Percentiles rank a stretch among this genome's conserved stretches.
phyloP scores from a whole-genome alignment of 1,140 invertebrate species.

The Cephus cinctus region DNA sequence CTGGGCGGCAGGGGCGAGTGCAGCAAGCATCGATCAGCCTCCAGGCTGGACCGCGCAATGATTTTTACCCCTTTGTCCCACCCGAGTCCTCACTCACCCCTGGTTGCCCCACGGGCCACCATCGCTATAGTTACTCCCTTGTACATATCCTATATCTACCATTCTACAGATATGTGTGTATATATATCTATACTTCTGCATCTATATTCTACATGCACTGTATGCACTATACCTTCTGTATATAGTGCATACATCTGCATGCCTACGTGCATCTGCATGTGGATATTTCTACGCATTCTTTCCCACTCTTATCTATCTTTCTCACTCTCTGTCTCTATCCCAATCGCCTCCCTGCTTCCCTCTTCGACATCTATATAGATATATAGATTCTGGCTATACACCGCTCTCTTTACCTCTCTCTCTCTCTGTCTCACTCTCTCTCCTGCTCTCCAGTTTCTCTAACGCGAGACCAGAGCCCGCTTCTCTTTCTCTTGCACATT shows the following conservation, averaged over 20 bases:
- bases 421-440: too few relatives aligned
- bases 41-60: slow-evolving; percentile 57
- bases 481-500: too few relatives aligned
- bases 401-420: slow-evolving; percentile 4
- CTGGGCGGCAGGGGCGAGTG: slow-evolving; percentile 28
- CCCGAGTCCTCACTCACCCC: too few relatives aligned
- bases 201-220: slow-evolving; percentile 1
- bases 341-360: background rate
- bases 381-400: too few relatives aligned
- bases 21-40: slow-evolving; percentile 57
- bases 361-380: slow-evolving; percentile 3
- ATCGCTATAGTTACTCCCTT: slow-evolving; percentile 2
- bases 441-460: too few relatives aligned
- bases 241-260: slow-evolving; percentile 1
- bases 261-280: slow-evolving; percentile 7
- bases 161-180: background rate
- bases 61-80: slow-evolving; percentile 58
- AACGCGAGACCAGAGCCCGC: too few relatives aligned
- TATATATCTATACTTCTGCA: too few relatives aligned
- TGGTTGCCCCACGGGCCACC: slow-evolving; percentile 45
- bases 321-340: slow-evolving; percentile 5
- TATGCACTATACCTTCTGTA: slow-evolving; percentile 22
- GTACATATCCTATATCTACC: slow-evolving; percentile 23
- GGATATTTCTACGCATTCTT: slow-evolving; percentile 5
- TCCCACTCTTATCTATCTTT: too few relatives aligned